Conservation (phyloP, 2,113 vertebrate species). For the Fregata magnificens region DNA sequence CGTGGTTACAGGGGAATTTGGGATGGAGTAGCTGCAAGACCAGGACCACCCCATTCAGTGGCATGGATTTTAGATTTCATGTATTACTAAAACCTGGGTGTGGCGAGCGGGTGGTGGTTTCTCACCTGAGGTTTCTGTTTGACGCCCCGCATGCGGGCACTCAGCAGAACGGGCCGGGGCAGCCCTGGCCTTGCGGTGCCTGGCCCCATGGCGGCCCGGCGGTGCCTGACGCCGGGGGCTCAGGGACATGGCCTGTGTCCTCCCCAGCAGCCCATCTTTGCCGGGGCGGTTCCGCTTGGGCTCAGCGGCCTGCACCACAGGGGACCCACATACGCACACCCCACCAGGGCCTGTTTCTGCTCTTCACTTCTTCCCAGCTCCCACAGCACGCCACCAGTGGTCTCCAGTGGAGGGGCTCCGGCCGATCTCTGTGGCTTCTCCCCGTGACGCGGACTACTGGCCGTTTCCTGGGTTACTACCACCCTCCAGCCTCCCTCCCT, state of each 20-base stretch:
- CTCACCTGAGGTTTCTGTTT: background rate
- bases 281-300: background rate
- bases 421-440: background rate
- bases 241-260: background rate
- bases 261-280: too few species aligned
- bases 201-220: background rate
- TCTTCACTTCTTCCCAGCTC: background rate
- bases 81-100: background rate
- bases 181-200: too few species aligned
- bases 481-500: background rate
- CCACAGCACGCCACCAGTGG: rapidly evolving
- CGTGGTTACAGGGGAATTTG: background rate
- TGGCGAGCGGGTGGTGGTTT: background rate
- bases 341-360: background rate
- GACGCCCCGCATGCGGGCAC: rapidly evolving
- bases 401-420: background rate
- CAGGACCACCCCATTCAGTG: background rate
- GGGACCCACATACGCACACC: background rate
- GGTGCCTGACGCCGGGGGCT: background rate
- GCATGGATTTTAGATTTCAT: too few species aligned
- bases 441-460: background rate
- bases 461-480: background rate
- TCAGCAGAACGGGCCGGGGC: background rate
- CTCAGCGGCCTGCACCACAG: background rate
- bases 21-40: background rate